A percentile compares a stretch with the other conserved stretches of the same genome.
Conservation (phyloP, 2,888 invertebrate genomes). For the Barypeithes pellucidus region DNA sequence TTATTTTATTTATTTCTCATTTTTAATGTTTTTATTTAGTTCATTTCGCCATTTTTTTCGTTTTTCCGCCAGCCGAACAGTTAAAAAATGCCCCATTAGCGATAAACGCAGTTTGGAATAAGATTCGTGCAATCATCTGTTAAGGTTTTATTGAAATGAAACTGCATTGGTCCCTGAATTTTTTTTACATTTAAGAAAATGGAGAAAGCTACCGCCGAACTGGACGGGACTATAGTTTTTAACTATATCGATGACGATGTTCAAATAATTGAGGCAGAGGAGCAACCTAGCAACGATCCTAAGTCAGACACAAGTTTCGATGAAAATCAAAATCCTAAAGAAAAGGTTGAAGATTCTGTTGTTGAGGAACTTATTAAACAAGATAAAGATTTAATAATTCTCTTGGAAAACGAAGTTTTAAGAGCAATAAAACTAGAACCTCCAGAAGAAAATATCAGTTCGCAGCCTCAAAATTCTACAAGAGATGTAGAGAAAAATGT, state of each 20-base stretch:
- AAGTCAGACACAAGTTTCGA: slow-evolving; percentile 36
- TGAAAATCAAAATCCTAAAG: slow-evolving; percentile 45
- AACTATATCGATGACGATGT: slow-evolving; percentile 40
- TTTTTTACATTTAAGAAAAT: not conserved
- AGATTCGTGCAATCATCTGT: slow-evolving; percentile 9
- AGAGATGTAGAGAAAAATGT: not conserved
- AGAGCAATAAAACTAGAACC: not conserved
- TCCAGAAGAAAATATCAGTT: not conserved
- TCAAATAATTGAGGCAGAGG: not conserved
- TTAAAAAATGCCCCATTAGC: slow-evolving; percentile 1
- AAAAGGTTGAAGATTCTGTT: not conserved
- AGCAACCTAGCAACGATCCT: not conserved
- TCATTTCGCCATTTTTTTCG: not conserved
- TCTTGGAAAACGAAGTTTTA: not conserved
- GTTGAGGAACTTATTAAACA: not conserved
- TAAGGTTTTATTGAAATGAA: not conserved
- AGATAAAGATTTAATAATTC: slow-evolving; percentile 1
- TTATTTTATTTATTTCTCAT: slow-evolving; percentile 15
- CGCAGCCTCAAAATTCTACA: not conserved
- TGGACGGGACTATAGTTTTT: slow-evolving; percentile 32
- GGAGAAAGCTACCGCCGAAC: slow-evolving; percentile 23
- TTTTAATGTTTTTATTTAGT: slow-evolving; percentile 5
- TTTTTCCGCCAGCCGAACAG: not conserved
- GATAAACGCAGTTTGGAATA: not conserved
- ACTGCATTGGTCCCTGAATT: too few species aligned